Evolutionary conservation across 2,113 vertebrate species (phyloP).

Genomic region (Semicossyphus pulcher): DNA sequence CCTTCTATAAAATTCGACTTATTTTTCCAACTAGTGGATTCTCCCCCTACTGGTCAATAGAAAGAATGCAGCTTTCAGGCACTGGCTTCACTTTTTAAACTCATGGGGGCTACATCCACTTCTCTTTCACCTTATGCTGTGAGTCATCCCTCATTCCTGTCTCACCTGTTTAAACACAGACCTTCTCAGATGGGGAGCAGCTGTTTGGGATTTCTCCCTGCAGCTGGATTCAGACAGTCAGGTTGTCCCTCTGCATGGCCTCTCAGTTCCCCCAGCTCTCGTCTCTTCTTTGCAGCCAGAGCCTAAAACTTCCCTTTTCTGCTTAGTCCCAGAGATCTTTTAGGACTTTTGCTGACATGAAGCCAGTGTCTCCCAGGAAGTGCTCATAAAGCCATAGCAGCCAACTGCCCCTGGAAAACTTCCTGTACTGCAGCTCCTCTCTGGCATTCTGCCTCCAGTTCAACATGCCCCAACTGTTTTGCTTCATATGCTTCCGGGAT

Average conservation of each 20-base stretch:
- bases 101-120: neutral
- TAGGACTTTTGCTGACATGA: neutral
- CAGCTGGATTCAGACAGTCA: neutral
- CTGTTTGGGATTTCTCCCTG: no score
- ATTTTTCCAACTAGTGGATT: no score
- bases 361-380: neutral
- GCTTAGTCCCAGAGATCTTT: neutral
- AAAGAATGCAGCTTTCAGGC: no score
- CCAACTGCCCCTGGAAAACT: neutral
- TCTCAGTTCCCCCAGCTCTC: neutral
- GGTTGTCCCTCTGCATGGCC: neutral
- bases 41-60: no score
- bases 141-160: neutral
- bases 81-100: neutral
- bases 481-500: neutral
- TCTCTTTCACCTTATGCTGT: neutral
- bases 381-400: neutral
- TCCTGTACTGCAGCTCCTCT: neutral
- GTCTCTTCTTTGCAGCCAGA: neutral
- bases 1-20: no score
- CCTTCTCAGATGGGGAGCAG: neutral
- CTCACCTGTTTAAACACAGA: neutral
- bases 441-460: neutral
- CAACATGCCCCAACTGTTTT: neutral
- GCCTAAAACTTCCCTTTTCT: neutral